phyloP scores from a whole-genome alignment of 2,888 invertebrate genomes.

The Ommatoiulus sabulosus region DNA sequence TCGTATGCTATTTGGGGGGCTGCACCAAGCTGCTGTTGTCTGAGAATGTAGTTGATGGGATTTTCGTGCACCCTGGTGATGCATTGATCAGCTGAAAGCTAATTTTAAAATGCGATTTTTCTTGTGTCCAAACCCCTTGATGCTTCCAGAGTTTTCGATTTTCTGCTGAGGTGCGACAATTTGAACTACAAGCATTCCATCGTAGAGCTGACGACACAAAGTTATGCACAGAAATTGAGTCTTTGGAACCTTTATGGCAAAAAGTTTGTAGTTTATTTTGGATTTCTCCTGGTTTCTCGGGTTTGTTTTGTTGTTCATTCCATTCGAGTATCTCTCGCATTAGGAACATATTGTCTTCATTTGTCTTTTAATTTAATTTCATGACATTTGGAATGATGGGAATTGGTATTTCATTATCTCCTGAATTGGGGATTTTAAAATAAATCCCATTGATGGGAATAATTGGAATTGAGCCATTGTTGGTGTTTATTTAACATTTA shows the following conservation, averaged over 20 bases:
- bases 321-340: not conserved
- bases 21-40: not conserved
- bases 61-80: not conserved
- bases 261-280: conserved; percentile 68
- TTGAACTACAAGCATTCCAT: conserved; percentile 87
- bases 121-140: not conserved
- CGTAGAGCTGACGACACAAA: conserved; percentile 83
- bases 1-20: not conserved
- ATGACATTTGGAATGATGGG: not conserved
- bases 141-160: conserved; percentile 72
- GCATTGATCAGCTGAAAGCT: not conserved
- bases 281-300: not conserved
- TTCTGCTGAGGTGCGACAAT: conserved; percentile 85
- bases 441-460: too few species aligned
- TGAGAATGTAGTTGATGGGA: not conserved
- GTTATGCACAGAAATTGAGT: conserved; percentile 83
- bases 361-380: too few species aligned
- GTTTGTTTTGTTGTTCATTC: not conserved
- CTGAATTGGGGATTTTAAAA: too few species aligned
- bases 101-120: not conserved
- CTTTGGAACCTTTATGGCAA: conserved; percentile 91
- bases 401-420: not conserved
- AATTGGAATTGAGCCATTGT: too few species aligned
- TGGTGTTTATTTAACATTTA: conserved; percentile 60
- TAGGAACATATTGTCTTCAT: not conserved